Base-by-base conservation (phyloP, 2,797 vertebrate species). In the Pelodytes ibericus region DNA sequence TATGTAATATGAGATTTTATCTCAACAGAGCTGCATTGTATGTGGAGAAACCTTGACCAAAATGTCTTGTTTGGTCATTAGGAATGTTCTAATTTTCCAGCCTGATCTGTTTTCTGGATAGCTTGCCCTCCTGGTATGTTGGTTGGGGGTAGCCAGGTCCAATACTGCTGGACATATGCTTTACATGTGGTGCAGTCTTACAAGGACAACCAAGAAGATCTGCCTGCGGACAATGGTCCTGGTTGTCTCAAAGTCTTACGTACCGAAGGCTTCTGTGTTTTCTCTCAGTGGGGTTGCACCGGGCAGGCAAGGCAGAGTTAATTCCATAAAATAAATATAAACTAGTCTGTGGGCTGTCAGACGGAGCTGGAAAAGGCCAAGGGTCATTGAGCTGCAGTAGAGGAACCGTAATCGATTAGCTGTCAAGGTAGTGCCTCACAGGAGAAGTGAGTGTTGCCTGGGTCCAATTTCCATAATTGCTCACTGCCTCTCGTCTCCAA, bases 401-500 rank as follows among this genome's bases (percentile, higher is more conserved):
- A 88, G 88, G 89, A 88, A 88, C 90, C 87, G 88, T 91, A 90
- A 91, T 93, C 90, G 92, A 94, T 93, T 93, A 90, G 90, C 90
- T 90, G 90, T 92, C 91, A 91, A 92, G 90, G 88, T 91, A 87
- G 86, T 90, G 88, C 88, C 87, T 86, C 87, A 88, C 89, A 91
- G 91, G 94, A 92, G 91, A 92, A 96, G 94, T 93, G 95, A 93
- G 91, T 93, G 86, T 88, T 85, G 86, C 89, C 88, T 87, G 81
- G 83, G 90, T 90, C 91, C 92, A 89, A 89, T 94, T 93, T 93
- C 93, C 93, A 93, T 95, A 94, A 95, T 93, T 94, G 93, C 88
- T 91, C 88, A 82, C 91, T 90, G 89, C 92, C 89, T 91, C 64
- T 90, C 93, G 94, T 91, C 90, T 90, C 90, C 89, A 90, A 92